Evolutionary conservation across 2,113 vertebrate genomes (phyloP), one percentile per base, ranked within the genome.

Genomic region (Sylvilagus bachmani): DNA sequence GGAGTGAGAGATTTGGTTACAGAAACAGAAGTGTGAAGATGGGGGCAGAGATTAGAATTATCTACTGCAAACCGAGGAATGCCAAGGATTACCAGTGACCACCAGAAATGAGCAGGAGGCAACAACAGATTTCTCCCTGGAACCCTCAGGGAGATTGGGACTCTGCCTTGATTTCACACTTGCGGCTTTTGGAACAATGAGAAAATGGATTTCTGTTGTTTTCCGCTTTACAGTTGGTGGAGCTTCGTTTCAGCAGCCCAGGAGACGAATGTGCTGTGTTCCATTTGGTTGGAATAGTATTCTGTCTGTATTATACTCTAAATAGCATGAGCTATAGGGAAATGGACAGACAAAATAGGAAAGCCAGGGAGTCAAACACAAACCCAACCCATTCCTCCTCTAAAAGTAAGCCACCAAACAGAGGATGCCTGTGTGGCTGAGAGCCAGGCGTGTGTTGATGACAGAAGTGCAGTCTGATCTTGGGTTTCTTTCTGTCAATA

Each of bases 281-380:
- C 17, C 51, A 67, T 90, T 89, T n/a, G n/a, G 89, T 87, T 51
- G n/a, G 44, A 92, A 36, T 92, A 25, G 73, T 74, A 61, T n/a
- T 71, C 80, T 33, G 29, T 13, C 31, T 82, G 77, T 2, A n/a
- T 90, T 38, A 44, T 3, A 79, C 16, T 11, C 14, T 61, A 49
- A 55, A 81, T 71, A n/a, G 66, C 25, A 71, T 21, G 10, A 21
- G 53, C 38, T 77, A 44, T 8, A 62, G 61, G 80, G 77, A 71
- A 78, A 62, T 21, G 31, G 62, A 77, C 6, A 89, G 49, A 53
- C 3, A 62, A 55, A 66, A 69, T 64, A 78, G 73, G 24, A 55
- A 73, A 51, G 19, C 38, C 36, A 62, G 64, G 49, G 22, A 31
- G 66, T 81, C 21, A 89, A 62, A 81, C n/a, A 71, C 33, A 79